These are phyloP conservation scores for Brachymystax lenok DNA, from an alignment of 2,797 vertebrate species.

Conservation along the genomic window DNA sequence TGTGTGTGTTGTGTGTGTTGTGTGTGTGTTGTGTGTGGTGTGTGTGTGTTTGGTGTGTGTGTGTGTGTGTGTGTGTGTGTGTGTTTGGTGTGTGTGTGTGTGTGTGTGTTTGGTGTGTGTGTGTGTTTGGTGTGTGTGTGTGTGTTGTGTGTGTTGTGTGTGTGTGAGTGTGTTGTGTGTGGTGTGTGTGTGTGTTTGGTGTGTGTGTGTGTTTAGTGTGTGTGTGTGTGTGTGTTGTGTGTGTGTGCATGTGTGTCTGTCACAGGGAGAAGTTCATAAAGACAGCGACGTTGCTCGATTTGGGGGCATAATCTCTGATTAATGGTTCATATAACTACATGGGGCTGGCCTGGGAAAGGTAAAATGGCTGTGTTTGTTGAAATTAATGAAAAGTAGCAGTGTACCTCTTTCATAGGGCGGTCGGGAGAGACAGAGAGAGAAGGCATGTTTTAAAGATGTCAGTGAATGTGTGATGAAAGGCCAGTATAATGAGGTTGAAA, in stretches of 20 bases:
- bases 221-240: not conserved
- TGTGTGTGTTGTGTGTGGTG: too few relatives aligned
- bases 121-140: too few relatives aligned
- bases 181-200: too few relatives aligned
- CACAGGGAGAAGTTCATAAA: not conserved
- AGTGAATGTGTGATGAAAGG: slow-evolving; percentile 70
- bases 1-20: too few relatives aligned
- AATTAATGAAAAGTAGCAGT: slow-evolving; percentile 66
- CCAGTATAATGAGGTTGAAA: slow-evolving; percentile 70
- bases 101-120: too few relatives aligned
- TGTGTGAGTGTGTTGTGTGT: too few relatives aligned
- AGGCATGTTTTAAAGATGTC: slow-evolving; percentile 73
- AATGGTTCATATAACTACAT: slow-evolving; percentile 42
- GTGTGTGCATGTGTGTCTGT: not conserved
- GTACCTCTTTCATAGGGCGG: slow-evolving; percentile 1
- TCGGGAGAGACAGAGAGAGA: slow-evolving; percentile 17
- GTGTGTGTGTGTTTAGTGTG: too few relatives aligned
- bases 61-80: too few relatives aligned
- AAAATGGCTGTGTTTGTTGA: slow-evolving; percentile 53
- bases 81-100: too few relatives aligned
- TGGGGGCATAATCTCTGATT: slow-evolving; percentile 45
- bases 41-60: not conserved
- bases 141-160: too few relatives aligned
- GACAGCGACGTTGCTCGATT: slow-evolving; percentile 13
- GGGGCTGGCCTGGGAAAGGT: slow-evolving; percentile 35